Evolutionary conservation across 2,797 vertebrate genomes (phyloP), one percentile per base, ranked within the genome.

Genomic region (Oreochromis grahami): DNA sequence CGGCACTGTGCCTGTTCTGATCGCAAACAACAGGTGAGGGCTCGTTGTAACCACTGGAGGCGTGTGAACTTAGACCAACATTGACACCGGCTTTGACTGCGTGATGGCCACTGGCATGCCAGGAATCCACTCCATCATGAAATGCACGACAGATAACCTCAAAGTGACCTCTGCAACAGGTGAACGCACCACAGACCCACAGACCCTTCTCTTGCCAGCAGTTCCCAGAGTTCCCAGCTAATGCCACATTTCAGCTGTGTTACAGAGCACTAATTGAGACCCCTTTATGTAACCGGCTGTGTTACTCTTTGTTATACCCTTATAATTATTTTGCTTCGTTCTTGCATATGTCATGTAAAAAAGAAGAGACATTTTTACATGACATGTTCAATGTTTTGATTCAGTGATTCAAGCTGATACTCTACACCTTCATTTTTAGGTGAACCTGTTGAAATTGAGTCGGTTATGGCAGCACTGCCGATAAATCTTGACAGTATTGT

Each of bases 81-180:
- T 48, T 63, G 89, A 89, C 87, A 78, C 51, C 11, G 5, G 77
- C 82, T 90, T 78, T 87, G 88, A 86, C 82, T 24, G 84, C 41
- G 34, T 85, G 91, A 91, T 90, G 83, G 65, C 53, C 83, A 78
- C 88, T 55, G 24, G 76, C 82, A 94, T 94, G 92, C 3, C 1
- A 88, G 88, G 93, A 94, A 94, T 94, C 86, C 90, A 91, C 90
- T 94, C 86, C 91, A 92, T 95, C 90, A 93, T 43, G 80, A 79
- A 1, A 38, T 32, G 11, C 68, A 87, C 82, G 88, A 91, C 93
- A 93, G 84, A 82, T 56, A 92, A 93, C 91, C 93, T 82, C 74
- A 1, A 9, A 32, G 79, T 55, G 58, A 88, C 92, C 92, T 77
- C 86, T 8, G 87, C 58, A 77, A 92, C 92, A 91, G 90, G 93